Conservation (phyloP, 2,888 invertebrate genomes). For the Eurytoma adleriae region DNA sequence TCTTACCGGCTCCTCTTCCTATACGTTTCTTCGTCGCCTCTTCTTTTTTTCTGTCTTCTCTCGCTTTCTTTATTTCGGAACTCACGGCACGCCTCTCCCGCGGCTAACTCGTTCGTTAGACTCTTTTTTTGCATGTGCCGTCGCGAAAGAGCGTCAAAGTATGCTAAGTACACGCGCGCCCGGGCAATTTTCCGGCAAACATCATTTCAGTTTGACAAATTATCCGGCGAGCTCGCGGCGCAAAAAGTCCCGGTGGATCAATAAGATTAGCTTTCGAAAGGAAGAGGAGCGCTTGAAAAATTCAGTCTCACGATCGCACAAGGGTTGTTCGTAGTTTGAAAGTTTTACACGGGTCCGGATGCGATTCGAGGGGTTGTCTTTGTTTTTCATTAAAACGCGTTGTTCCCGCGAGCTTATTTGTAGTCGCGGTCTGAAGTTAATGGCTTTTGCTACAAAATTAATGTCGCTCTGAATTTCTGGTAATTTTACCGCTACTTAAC, state of each 20-base stretch:
- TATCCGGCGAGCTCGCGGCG: neutral
- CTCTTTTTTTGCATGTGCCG: conserved; percentile 37
- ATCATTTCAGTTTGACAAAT: conserved; percentile 47
- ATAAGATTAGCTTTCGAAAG: conserved; percentile 28
- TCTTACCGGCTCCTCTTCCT: neutral
- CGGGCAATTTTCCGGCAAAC: conserved; percentile 31
- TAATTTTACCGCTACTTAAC: too few species aligned
- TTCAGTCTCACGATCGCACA: too few species aligned
- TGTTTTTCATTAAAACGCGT: too few species aligned
- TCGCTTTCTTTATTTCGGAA: neutral
- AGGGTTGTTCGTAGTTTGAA: too few species aligned
- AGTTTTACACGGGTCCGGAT: too few species aligned
- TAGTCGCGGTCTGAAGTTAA: too few species aligned
- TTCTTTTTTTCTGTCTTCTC: neutral
- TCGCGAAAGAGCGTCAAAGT: neutral
- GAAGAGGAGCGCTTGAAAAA: too few species aligned
- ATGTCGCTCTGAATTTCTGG: too few species aligned
- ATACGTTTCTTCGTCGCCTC: neutral
- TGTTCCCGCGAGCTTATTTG: too few species aligned
- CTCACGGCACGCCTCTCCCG: neutral
- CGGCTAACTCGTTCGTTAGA: conserved; percentile 42
- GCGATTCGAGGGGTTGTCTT: too few species aligned
- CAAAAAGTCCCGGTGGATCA: conserved; percentile 4
- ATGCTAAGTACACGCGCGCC: conserved; percentile 8
- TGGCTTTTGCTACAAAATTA: too few species aligned